Evolutionary conservation across 2,888 invertebrate genomes (phyloP).

Genomic region (Baccha elongata): DNA sequence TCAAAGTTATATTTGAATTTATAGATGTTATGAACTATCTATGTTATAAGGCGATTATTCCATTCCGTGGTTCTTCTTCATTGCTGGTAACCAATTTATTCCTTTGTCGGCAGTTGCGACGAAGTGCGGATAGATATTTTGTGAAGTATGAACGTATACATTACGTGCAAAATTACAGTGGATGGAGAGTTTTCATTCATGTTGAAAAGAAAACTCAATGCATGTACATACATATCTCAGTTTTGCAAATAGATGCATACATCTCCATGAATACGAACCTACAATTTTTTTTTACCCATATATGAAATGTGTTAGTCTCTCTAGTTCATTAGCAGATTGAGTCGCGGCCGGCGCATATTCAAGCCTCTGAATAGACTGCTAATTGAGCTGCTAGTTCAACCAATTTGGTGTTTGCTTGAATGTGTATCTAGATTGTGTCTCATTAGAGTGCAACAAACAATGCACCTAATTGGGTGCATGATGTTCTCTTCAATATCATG

Average conservation of each 20-base stretch:
- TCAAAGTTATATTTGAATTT: no score
- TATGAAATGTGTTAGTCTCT: constrained; percentile 1
- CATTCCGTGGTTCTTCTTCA: no score
- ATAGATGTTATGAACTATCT: no score
- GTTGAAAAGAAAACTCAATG: constrained; percentile 41
- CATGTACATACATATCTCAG: constrained; percentile 1
- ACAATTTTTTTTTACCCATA: constrained; percentile 8
- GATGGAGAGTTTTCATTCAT: constrained; percentile 10
- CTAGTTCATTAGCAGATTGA: constrained; percentile 38
- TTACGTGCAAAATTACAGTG: constrained; percentile 43
- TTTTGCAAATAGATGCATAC: constrained; percentile 27
- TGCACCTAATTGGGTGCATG: constrained; percentile 67
- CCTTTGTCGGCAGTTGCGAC: constrained; percentile 64
- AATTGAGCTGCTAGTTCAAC: constrained; percentile 72
- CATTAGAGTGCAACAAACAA: constrained; percentile 68
- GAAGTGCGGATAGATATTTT: no score
- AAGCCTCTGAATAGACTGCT: constrained; percentile 68
- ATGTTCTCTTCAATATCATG: constrained; percentile 56
- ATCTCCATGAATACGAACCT: constrained; percentile 11
- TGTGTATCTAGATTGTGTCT: constrained; percentile 62
- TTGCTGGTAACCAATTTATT: constrained; percentile 41
- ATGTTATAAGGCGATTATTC: no score
- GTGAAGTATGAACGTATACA: not conserved
- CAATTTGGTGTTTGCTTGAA: constrained; percentile 68
- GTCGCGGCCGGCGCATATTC: constrained; percentile 29